phyloP scores from a whole-genome alignment of 1,140 invertebrate species.

The Cotesia typhae region DNA sequence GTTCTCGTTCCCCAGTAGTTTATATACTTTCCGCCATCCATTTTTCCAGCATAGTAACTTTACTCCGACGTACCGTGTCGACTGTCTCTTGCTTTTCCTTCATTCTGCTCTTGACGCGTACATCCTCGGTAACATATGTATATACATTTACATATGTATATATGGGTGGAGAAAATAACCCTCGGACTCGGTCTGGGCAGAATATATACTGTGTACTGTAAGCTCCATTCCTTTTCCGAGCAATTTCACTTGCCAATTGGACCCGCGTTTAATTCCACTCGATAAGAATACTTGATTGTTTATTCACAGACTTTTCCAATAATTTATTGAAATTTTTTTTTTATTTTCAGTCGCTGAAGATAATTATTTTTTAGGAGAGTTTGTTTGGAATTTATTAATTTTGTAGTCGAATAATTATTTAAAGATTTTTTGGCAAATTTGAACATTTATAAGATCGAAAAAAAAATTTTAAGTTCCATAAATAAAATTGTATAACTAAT shows the following conservation, averaged over 20 bases:
- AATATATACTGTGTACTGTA: not conserved
- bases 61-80: too few species aligned
- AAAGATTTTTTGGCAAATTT: too few species aligned
- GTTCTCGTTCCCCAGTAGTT: too few species aligned
- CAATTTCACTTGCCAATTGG: conserved; percentile 14
- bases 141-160: not conserved
- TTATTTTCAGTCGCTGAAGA: not conserved
- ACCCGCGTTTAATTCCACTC: conserved; percentile 8
- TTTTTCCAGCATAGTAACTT: too few species aligned
- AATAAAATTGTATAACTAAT: too few species aligned
- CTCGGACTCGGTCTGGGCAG: not conserved
- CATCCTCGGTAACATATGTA: not conserved
- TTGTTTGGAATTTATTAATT: too few species aligned
- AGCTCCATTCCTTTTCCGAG: not conserved
- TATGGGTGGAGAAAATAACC: not conserved
- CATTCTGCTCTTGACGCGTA: conserved; percentile 7
- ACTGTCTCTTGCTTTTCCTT: not conserved
- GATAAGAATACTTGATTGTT: not conserved
- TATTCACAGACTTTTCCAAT: not conserved
- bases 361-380: not conserved
- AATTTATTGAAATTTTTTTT: not conserved
- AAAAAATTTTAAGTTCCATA: too few species aligned
- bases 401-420: too few species aligned
- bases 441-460: too few species aligned
- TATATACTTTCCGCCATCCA: too few species aligned